Base-by-base conservation (phyloP, 2,113 vertebrate genomes). In the Hemibagrus wyckioides region DNA sequence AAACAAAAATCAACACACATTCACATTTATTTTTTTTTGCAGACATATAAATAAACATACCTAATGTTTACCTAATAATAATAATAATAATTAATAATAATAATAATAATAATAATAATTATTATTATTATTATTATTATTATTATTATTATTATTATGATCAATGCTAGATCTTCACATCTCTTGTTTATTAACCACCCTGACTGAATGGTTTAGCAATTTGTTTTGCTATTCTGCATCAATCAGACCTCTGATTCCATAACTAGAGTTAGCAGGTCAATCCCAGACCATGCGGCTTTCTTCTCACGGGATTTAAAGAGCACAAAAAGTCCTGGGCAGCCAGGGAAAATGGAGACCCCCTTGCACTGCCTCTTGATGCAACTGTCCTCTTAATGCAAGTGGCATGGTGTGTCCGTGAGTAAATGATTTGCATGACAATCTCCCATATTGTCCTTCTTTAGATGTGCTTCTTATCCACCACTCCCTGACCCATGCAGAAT, bases 361-460 rank as follows among this genome's bases (percentile, higher is more conserved):
- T 92, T 90, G 80, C 91, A 19, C 90, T 85, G 90, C 50, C 89
- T 89, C 92, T 91, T 95, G 93, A 95, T 85, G 92, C 91, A 91
- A 94, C 94, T 92, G 93, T 95, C 91, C 89, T 88, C 80, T 87
- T 95, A 96, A 95, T 95, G 93, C 91, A 94, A 94, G 93, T 95
- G 94, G 94, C 95, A 95, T 87, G 80, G 93, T 95, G 95, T 96
- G 95, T 96, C 95, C 93, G 63, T 83, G 89, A 89, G 82, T 91
- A 89, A 92, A 92, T 88, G 88, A 91, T 94, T 92, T 92, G 80
- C 94, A 92, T 95, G 87, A 94, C 91, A 94, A 92, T 92, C 93
- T 81, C 92, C 89, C 91, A 92, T 90, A 87, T 90, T 85, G 88
- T 91, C 88, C 89, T 59, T 80, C 89, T 93, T 83, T 94, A 92